Evolutionary conservation across 2,888 invertebrate genomes (phyloP), one percentile per base, ranked within the genome.

Genomic region (Cantharis nigra): DNA sequence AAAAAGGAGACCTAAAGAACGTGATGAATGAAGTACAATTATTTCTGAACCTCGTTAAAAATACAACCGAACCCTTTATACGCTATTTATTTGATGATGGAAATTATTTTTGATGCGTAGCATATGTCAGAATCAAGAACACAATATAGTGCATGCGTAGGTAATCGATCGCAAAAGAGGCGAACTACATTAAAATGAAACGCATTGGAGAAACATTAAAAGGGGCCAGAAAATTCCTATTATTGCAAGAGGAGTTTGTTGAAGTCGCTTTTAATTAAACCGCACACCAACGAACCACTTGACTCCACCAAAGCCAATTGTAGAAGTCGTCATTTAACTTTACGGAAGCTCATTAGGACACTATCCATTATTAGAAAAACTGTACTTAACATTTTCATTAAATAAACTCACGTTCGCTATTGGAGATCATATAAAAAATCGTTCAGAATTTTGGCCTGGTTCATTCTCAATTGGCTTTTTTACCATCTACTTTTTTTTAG

Each of bases 191-290:
- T 67, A 67, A 67, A 67, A 67, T 3, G 77, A 74, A 74, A 77
- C 79, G 79, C 76, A 75, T 73, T 73, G 78, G 78, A 63, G 70
- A 76, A 78, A 76, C 80, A 77, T 78, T 79, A 79, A 78, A 80
- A 81, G 80, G 81, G 81, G 80, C 80, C 80, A 80, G 81, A 81
- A 83, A 81, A 80, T 81, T 79, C 81, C 81, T 79, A 81, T 83
- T 81, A 82, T 82, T 82, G 78, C 78, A 78, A 81, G 80, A 82
- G 78, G 75, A 80, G 80, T 79, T 49, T 80, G 80, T 81, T 82
- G 79, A 81, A 83, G 81, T 80, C 81, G 81, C 83, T 82, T 83
- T 83, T 83, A 83, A 83, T 83, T 83, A 83, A 83, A 83, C 80
- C 81, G 81, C 81, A 80, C 81, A 78, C 81, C 81, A 79, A 80